Percentiles rank a stretch among this genome's conserved stretches.
These are phyloP conservation scores for Colletes latitarsis DNA, from an alignment of 1,140 invertebrate genomes.

Conservation along the genomic window DNA sequence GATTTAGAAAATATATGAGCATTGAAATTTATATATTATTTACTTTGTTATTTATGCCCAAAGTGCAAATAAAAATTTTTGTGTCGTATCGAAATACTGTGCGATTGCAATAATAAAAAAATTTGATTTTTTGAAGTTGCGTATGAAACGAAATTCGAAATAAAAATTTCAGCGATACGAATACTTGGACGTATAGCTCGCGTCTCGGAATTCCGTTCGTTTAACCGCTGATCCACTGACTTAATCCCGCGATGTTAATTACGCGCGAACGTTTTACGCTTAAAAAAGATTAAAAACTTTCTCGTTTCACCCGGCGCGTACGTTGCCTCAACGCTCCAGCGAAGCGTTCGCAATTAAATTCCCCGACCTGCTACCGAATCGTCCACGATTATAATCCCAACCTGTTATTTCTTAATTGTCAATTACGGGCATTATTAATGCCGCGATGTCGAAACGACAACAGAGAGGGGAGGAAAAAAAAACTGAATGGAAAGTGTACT, in stretches of 20 bases:
- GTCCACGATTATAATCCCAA: background rate
- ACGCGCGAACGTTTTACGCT: background rate
- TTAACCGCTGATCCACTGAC: slow-evolving; percentile 6
- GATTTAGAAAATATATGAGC: too few relatives aligned
- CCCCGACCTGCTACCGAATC: background rate
- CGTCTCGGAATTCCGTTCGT: background rate
- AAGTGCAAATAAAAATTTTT: too few relatives aligned
- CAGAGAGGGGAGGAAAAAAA: background rate
- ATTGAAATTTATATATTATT: too few relatives aligned
- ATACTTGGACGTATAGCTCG: background rate
- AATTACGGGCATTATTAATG: background rate
- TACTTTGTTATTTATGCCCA: too few relatives aligned
- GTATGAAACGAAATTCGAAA: background rate
- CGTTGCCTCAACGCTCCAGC: background rate
- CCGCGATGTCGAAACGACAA: background rate
- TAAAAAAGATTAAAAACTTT: slow-evolving; percentile 4
- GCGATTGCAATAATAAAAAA: too few relatives aligned
- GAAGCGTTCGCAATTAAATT: slow-evolving; percentile 7
- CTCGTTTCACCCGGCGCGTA: background rate
- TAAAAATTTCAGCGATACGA: background rate
- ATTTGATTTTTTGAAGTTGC: too few relatives aligned
- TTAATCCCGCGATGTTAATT: slow-evolving; percentile 15
- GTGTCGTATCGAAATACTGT: too few relatives aligned
- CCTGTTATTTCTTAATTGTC: background rate
- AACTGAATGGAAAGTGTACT: slow-evolving; percentile 13